Evolutionary conservation across 2,113 vertebrate species (phyloP), one percentile per base, ranked within the genome.

Genomic region (Sphaerodactylus townsendi): DNA sequence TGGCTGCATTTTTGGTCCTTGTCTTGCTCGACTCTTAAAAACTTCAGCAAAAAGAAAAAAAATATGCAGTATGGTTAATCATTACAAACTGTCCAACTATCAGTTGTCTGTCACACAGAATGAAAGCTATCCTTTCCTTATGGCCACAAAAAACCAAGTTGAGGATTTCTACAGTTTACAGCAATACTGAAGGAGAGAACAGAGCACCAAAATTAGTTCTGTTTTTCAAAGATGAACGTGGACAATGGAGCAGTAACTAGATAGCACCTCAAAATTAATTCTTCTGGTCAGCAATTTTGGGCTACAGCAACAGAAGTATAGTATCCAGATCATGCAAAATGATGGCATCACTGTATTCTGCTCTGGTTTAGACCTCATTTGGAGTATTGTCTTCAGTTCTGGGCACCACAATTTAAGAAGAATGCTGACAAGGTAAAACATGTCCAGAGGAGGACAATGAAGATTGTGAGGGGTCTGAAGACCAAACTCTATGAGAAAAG

Each of bases 21-120:
- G 71, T 97, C 96, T 95, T 99, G 98, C 76, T 99, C 98, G 68
- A 99, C 98, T 85, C 98, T 96, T 92, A 99, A 92, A 93, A 99
- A 99, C 98, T 99, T 90, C 46, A 11, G 62, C 81, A 46, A 75
- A 25, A 80, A 14, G 86, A 11, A 39, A 84, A 72, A 17, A 19
- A 83, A 33, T 74, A 86, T 50, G 4, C 85, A 90, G 62, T 44
- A 2, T 86, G 37, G 9, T 3, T 82, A 79, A 37, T 10, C 37
- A 64, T 71, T 71, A 11, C 46, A 39, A 79, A 66, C 7, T 84
- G 10, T 44, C 66, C 59, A 28, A 28, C 41, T 19, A 53, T 35
- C 41, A 71, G 62, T 33, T 35, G 35, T 30, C 37, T 69, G 11
- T 25, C 5, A 35, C 35, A 59, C 6, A 68, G 21, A 39, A 56